Evolutionary conservation across 2,888 invertebrate species (phyloP).

Genomic region (Plutella xylostella): DNA sequence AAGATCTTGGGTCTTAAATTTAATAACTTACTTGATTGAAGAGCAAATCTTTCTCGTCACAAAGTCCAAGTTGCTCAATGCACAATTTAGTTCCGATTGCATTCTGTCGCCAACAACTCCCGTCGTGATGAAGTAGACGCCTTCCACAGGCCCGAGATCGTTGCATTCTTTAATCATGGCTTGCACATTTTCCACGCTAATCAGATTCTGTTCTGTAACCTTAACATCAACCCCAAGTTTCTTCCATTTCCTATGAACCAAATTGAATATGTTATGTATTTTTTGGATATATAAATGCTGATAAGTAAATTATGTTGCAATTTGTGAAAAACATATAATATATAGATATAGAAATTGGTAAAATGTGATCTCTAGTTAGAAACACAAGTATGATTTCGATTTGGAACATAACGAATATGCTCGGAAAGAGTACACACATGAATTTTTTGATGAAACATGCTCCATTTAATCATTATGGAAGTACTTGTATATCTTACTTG

Average conservation of each 20-base stretch:
- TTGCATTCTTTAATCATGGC: neutral
- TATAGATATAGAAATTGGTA: too few species aligned
- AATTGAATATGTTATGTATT: too few species aligned
- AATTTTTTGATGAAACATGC: too few species aligned
- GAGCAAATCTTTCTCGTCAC: slow-evolving; percentile 5
- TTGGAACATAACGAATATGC: too few species aligned
- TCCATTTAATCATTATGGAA: too few species aligned
- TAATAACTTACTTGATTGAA: neutral
- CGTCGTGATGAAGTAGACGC: neutral
- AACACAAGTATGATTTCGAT: too few species aligned
- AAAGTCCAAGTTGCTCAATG: neutral
- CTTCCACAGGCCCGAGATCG: neutral
- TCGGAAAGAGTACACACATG: too few species aligned
- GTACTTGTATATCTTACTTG: neutral
- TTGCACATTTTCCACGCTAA: neutral
- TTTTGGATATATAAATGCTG: too few species aligned
- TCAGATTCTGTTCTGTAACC: neutral
- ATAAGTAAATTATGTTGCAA: too few species aligned
- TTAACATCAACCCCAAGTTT: neutral
- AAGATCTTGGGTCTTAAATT: too few species aligned
- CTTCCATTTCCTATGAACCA: neutral
- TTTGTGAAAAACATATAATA: too few species aligned
- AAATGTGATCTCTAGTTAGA: too few species aligned
- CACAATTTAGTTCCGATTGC: neutral
- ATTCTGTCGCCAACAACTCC: neutral